phyloP scores from a whole-genome alignment of 2,888 invertebrate species.

The Polymixis flavicincta region DNA sequence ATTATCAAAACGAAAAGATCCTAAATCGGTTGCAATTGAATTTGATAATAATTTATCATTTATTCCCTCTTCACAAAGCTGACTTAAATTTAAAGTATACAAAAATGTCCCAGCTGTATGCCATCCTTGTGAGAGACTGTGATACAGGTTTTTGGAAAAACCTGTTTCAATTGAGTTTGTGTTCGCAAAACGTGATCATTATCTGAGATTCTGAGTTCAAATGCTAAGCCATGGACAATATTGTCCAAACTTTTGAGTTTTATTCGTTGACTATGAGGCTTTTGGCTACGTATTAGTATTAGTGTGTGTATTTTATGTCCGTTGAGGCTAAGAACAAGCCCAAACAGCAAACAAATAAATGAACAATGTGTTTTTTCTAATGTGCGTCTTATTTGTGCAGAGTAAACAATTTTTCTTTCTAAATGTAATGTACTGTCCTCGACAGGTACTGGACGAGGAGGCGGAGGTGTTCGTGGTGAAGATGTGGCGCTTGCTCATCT shows the following conservation, averaged over 20 bases:
- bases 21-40: background rate
- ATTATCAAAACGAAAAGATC: too few species aligned
- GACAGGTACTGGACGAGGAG: conserved; percentile 99
- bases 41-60: background rate
- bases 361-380: too few species aligned
- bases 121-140: too few species aligned
- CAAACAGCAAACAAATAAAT: too few species aligned
- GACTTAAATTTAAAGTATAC: too few species aligned
- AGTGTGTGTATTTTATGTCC: background rate
- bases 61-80: too few species aligned
- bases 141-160: too few species aligned
- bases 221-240: background rate
- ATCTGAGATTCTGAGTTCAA: background rate
- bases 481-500: conserved; percentile 99
- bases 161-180: too few species aligned
- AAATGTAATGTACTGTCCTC: background rate
- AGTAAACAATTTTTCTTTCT: too few species aligned
- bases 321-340: too few species aligned
- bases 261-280: background rate
- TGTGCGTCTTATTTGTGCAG: background rate
- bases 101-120: too few species aligned
- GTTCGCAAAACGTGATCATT: background rate
- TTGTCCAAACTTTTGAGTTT: background rate
- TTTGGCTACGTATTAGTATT: background rate
- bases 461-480: conserved; percentile 99